These are phyloP conservation scores for Ifrita kowaldi DNA, from an alignment of 2,113 vertebrate genomes.

Conservation along the genomic window DNA sequence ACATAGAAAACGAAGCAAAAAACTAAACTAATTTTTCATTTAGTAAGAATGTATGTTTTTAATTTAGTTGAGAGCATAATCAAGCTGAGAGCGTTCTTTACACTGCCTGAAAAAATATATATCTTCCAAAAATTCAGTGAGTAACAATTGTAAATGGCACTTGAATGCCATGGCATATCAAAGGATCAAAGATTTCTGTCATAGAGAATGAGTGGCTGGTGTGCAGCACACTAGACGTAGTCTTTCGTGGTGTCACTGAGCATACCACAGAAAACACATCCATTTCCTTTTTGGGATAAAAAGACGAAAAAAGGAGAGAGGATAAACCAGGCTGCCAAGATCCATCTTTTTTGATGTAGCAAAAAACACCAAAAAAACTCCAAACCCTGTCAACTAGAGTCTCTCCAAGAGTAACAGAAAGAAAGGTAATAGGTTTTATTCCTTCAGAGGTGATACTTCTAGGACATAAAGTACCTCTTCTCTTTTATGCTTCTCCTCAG, in stretches of 20 bases:
- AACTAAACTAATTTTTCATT: neutral
- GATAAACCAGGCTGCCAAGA: neutral
- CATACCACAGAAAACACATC: neutral
- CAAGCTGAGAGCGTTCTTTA: neutral
- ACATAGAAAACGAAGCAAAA: neutral
- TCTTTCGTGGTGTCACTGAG: neutral
- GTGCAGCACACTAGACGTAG: neutral
- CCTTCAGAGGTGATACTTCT: neutral
- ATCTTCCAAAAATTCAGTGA: neutral
- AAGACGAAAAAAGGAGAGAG: neutral
- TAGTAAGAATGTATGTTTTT: neutral
- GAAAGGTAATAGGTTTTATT: neutral
- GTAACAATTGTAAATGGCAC: neutral
- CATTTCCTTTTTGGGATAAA: neutral
- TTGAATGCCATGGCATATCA: neutral
- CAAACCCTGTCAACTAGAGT: neutral
- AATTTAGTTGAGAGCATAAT: neutral
- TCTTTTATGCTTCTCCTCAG: neutral
- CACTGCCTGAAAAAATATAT: neutral
- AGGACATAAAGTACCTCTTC: neutral
- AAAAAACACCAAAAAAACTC: neutral
- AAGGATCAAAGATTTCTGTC: neutral
- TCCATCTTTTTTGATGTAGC: neutral
- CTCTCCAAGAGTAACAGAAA: neutral
- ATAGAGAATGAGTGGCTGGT: neutral